These are phyloP conservation scores for Petrolisthes cinctipes DNA, from an alignment of 2,888 invertebrate species.

Conservation along the genomic window DNA sequence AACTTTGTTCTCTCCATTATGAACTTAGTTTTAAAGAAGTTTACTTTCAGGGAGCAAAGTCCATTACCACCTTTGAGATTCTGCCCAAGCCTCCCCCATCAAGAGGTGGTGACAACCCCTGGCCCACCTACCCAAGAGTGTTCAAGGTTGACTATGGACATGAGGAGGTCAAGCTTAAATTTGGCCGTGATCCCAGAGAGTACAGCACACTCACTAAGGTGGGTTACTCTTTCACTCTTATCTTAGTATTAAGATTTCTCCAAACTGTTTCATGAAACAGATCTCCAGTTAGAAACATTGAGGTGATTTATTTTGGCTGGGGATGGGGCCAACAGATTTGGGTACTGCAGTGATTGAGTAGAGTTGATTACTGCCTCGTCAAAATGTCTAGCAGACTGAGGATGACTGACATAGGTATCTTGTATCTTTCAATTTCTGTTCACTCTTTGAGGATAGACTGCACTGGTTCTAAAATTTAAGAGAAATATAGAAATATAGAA, in stretches of 20 bases:
- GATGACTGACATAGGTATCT: too few species aligned
- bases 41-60: constrained; percentile 83
- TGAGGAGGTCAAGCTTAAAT: constrained; percentile 92
- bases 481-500: background rate
- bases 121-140: constrained; percentile 98
- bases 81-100: constrained; percentile 88
- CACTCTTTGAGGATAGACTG: too few species aligned
- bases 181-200: constrained; percentile 91
- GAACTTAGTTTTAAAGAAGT: too few species aligned
- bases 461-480: background rate
- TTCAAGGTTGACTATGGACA: constrained; percentile 97
- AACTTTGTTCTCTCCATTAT: too few species aligned
- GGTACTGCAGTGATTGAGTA: too few species aligned
- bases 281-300: background rate
- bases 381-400: too few species aligned
- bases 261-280: too few species aligned
- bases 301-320: too few species aligned
- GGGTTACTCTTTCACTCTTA: constrained; percentile 36
- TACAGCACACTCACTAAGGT: constrained; percentile 88
- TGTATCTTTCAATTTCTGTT: too few species aligned
- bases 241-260: background rate
- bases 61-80: constrained; percentile 96
- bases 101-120: constrained; percentile 91
- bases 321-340: too few species aligned
- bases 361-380: too few species aligned